Percentiles rank a stretch among this genome's conserved stretches.
Evolutionary conservation across 2,888 invertebrate species (phyloP).

Genomic region (Achlya flavicornis): DNA sequence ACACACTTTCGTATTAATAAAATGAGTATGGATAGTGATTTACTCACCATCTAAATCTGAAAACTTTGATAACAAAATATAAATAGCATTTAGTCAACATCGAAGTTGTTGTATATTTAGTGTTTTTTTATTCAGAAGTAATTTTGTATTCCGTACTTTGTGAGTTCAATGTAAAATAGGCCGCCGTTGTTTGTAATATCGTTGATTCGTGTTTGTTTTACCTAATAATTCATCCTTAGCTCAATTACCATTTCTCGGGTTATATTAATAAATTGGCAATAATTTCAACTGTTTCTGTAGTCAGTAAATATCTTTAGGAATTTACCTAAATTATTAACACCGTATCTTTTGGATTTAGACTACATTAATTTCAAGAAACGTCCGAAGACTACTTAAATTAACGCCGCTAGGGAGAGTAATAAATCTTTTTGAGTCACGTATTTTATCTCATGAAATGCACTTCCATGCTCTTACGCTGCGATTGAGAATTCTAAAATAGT

Average conservation of each 20-base stretch:
- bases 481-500: constrained; percentile 37
- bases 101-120: constrained; percentile 12
- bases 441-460: constrained; percentile 65
- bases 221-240: constrained; percentile 28
- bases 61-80: neutral
- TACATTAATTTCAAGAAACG: constrained; percentile 54
- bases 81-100: neutral
- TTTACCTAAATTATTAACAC: neutral
- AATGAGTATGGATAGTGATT: neutral
- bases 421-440: constrained; percentile 65
- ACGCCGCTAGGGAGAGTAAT: constrained; percentile 49
- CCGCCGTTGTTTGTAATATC: constrained; percentile 28
- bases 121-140: constrained; percentile 26
- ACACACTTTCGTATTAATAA: neutral
- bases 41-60: neutral
- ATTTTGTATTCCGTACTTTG: constrained; percentile 23
- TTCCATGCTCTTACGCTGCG: constrained; percentile 45
- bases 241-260: neutral
- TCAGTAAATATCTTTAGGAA: neutral
- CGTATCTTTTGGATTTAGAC: constrained; percentile 31
- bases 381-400: constrained; percentile 57
- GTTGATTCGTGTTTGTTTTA: constrained; percentile 29
- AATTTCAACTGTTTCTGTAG: constrained; percentile 4
- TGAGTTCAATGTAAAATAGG: constrained; percentile 20
- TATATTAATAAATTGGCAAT: neutral